phyloP scores from a whole-genome alignment of 2,888 invertebrate species.

The Sussaba pulchella region DNA sequence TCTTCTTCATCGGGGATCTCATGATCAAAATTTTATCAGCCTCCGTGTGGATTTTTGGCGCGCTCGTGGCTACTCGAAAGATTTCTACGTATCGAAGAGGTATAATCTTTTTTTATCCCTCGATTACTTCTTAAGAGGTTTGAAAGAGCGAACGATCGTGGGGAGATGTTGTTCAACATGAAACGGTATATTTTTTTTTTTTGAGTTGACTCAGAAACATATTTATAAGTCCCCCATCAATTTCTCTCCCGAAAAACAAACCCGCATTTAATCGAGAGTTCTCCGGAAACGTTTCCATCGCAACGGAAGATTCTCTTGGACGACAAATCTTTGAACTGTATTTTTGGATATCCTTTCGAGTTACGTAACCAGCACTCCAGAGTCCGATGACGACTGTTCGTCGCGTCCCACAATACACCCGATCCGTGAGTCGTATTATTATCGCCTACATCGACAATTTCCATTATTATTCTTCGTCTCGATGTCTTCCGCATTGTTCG shows the following conservation, averaged over 20 bases:
- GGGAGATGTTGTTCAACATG: neutral
- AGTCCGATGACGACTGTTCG: neutral
- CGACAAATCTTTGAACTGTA: too few relatives aligned
- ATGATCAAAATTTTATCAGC: neutral
- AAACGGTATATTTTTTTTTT: neutral
- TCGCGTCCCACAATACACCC: conserved; percentile 18
- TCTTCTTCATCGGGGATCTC: conserved; percentile 18
- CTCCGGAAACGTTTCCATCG: neutral
- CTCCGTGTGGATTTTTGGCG: neutral
- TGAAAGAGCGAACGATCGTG: neutral
- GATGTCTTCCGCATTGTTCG: neutral
- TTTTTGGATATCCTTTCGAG: too few relatives aligned
- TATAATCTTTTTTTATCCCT: neutral
- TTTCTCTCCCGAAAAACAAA: too few relatives aligned
- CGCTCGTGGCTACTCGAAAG: neutral
- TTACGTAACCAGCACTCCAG: too few relatives aligned
- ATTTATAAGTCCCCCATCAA: too few relatives aligned
- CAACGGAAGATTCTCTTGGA: too few relatives aligned
- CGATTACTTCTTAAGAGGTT: neutral
- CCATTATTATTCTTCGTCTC: neutral
- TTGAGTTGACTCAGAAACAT: neutral
- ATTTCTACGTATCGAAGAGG: neutral
- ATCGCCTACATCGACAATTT: conserved; percentile 15
- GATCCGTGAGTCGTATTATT: conserved; percentile 2
- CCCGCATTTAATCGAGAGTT: too few relatives aligned